A percentile compares a stretch with the other conserved stretches of the same genome.
Conservation (phyloP, 1,140 invertebrate species). For the Drusus annulatus region DNA sequence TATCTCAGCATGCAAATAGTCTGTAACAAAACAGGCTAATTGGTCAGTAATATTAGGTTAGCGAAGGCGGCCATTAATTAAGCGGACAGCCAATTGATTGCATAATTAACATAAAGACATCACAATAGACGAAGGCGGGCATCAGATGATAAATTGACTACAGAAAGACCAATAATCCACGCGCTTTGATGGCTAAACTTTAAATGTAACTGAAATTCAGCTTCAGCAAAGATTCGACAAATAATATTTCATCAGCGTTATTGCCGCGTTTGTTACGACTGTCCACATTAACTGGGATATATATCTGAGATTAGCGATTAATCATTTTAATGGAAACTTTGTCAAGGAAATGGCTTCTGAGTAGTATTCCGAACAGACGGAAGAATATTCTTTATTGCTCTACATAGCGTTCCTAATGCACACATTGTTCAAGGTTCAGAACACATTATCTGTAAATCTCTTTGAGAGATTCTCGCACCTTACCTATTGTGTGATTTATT, state of each 20-base stretch:
- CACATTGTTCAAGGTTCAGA: not conserved
- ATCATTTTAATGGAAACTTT: slow-evolving; percentile 27
- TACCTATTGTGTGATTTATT: not conserved
- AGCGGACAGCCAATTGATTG: too few species aligned
- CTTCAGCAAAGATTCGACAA: too few species aligned
- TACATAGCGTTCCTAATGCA: not conserved
- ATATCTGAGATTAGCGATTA: slow-evolving; percentile 24
- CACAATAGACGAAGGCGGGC: too few species aligned
- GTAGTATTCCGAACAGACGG: not conserved
- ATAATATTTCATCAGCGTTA: not conserved
- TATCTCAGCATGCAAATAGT: too few species aligned
- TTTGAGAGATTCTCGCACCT: not conserved
- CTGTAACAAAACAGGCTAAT: too few species aligned
- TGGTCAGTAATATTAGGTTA: too few species aligned
- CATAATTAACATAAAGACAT: too few species aligned
- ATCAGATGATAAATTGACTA: too few species aligned
- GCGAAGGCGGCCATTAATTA: too few species aligned
- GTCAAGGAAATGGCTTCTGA: slow-evolving; percentile 26
- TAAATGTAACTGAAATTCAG: too few species aligned
- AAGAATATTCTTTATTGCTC: not conserved
- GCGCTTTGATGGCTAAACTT: too few species aligned
- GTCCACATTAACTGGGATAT: slow-evolving; percentile 17
- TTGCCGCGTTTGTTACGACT: slow-evolving; percentile 8
- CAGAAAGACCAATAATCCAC: too few species aligned
- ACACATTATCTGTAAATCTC: not conserved